A percentile compares a stretch with the other conserved stretches of the same genome.
phyloP scores from a whole-genome alignment of 2,888 invertebrate genomes.

The Rhamnusium bicolor region DNA sequence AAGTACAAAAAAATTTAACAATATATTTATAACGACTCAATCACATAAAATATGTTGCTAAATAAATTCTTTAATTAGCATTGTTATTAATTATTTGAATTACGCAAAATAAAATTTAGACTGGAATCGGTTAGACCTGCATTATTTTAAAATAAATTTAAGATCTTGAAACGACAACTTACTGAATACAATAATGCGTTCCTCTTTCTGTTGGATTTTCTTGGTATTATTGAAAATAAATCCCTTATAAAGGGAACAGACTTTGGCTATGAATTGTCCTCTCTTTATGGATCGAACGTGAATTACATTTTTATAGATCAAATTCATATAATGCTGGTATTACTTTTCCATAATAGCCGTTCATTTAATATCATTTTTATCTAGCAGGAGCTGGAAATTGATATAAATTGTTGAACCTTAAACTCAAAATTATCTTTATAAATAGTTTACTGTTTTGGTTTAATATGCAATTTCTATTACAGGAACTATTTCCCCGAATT shows the following conservation, averaged over 20 bases:
- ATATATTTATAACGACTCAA: no score
- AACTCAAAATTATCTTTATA: not conserved
- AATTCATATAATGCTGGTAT: conserved; percentile 10
- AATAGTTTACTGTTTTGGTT: not conserved
- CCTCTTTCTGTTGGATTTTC: not conserved
- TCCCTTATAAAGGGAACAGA: conserved; percentile 2
- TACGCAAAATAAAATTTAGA: no score
- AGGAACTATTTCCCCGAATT: not conserved
- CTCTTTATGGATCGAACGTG: conserved; percentile 26
- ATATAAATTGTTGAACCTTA: conserved; percentile 2
- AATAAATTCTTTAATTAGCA: no score
- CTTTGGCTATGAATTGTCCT: conserved; percentile 11
- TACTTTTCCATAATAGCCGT: conserved; percentile 12
- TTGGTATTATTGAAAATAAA: conserved; percentile 27
- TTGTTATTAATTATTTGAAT: no score
- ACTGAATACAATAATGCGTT: not conserved
- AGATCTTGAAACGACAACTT: no score
- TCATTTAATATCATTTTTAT: conserved; percentile 12
- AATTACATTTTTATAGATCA: conserved; percentile 22
- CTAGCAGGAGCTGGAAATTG: not conserved
- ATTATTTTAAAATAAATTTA: no score
- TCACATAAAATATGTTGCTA: no score
- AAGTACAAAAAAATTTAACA: no score
- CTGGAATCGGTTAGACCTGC: no score
- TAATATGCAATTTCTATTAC: not conserved